Conservation (phyloP, 2,888 invertebrate species). For the Leucophenga maculata region DNA sequence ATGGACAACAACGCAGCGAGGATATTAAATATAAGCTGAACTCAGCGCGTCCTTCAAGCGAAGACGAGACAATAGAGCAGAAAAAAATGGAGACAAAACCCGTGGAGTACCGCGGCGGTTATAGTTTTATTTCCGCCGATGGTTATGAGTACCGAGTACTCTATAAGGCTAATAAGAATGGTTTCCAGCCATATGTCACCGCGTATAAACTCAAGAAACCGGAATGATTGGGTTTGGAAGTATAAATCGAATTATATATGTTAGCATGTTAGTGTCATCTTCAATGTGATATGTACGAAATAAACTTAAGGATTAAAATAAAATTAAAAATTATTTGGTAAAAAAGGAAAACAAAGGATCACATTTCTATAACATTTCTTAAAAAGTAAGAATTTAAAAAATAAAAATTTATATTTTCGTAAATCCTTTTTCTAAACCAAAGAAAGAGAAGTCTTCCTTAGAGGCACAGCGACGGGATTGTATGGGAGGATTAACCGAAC, state of each 20-base stretch:
- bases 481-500: no score
- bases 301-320: not conserved
- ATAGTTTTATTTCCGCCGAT: slow-evolving; percentile 74
- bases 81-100: slow-evolving; percentile 41
- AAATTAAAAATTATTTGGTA: no score
- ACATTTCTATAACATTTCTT: no score
- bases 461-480: no score
- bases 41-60: slow-evolving; percentile 22
- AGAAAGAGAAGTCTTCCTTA: no score
- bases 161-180: slow-evolving; percentile 76
- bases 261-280: no score
- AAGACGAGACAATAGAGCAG: not conserved
- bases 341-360: no score
- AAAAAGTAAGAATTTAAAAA: no score
- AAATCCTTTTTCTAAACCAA: no score
- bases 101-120: slow-evolving; percentile 68
- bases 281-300: slow-evolving; percentile 6
- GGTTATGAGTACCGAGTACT: slow-evolving; percentile 74
- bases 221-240: not conserved
- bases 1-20: slow-evolving; percentile 67
- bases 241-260: not conserved
- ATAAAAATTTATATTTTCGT: no score
- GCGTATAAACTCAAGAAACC: slow-evolving; percentile 60
- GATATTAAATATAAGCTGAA: slow-evolving; percentile 56
- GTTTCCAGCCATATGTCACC: slow-evolving; percentile 73